A percentile compares a stretch with the other conserved stretches of the same genome.
Evolutionary conservation across 2,888 invertebrate species (phyloP).

Genomic region (Theodoxus fluviatilis): DNA sequence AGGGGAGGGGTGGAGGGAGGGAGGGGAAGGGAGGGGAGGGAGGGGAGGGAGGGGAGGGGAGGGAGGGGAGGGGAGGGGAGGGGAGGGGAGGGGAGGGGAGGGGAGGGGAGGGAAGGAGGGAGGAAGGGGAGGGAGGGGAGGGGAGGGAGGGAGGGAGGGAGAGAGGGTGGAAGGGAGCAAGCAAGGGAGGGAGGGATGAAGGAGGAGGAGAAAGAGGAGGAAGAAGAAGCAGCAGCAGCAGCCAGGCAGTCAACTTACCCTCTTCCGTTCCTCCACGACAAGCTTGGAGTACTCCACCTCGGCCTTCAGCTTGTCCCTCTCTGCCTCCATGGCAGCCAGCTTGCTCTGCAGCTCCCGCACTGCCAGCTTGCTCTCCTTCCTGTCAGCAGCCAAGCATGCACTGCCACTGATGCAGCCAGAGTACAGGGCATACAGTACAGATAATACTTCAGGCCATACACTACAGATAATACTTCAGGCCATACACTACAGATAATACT

Average conservation of each 20-base stretch:
- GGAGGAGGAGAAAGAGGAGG: neutral
- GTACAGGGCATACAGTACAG: no score
- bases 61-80: neutral
- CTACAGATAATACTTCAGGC: no score
- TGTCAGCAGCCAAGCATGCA: no score
- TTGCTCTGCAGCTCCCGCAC: constrained; percentile 36
- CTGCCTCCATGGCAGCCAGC: constrained; percentile 37
- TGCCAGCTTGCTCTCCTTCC: constrained; percentile 41
- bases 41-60: neutral
- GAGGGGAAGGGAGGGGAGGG: neutral
- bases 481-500: no score
- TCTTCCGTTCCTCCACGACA: constrained; percentile 36
- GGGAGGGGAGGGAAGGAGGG: neutral
- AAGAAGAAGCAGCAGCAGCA: neutral
- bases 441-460: no score
- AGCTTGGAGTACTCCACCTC: constrained; percentile 40
- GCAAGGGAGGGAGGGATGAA: neutral
- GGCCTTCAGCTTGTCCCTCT: constrained; percentile 42
- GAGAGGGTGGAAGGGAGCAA: neutral
- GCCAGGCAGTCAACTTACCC: constrained; percentile 30
- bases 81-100: neutral
- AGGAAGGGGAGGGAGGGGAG: neutral
- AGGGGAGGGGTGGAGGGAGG: neutral
- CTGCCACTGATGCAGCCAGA: no score
- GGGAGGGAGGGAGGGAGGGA: neutral